Evolutionary conservation across 2,113 vertebrate genomes (phyloP).

Genomic region (Lophura nycthemera): DNA sequence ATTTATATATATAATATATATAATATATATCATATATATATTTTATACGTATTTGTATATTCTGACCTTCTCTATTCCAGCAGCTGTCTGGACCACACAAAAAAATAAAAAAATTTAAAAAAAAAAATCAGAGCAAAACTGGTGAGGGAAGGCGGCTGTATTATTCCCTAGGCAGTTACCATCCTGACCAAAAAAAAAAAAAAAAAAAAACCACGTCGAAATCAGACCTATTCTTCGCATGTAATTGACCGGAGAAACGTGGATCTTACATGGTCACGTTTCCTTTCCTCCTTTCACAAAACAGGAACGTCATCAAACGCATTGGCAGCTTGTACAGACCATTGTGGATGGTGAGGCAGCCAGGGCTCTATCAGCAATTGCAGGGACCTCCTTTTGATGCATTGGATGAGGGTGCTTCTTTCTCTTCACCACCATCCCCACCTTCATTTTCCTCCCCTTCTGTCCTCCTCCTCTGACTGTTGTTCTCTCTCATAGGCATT

Average conservation of each 20-base stretch:
- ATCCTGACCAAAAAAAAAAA: background rate
- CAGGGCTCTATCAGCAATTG: slow-evolving; percentile 51
- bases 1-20: slow-evolving; percentile 62
- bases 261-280: slow-evolving; percentile 73
- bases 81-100: slow-evolving; percentile 60
- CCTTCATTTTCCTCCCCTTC: slow-evolving; percentile 64
- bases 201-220: background rate
- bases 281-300: slow-evolving; percentile 70
- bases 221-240: slow-evolving; percentile 57
- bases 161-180: slow-evolving; percentile 61
- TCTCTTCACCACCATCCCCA: slow-evolving; percentile 59
- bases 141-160: slow-evolving; percentile 10
- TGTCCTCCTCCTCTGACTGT: slow-evolving; percentile 60
- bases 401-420: slow-evolving; percentile 62
- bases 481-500: slow-evolving; percentile 73
- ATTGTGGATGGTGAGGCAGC: slow-evolving; percentile 63
- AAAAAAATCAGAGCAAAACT: background rate
- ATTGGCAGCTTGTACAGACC: slow-evolving; percentile 60
- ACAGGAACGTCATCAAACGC: slow-evolving; percentile 73
- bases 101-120: background rate
- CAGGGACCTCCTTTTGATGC: slow-evolving; percentile 69
- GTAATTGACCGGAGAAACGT: slow-evolving; percentile 69
- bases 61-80: slow-evolving; percentile 62
- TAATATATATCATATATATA: slow-evolving; percentile 50
- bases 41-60: slow-evolving; percentile 52